These are phyloP conservation scores for Adrianichthys oophorus DNA, from an alignment of 2,797 vertebrate species.

Conservation along the genomic window DNA sequence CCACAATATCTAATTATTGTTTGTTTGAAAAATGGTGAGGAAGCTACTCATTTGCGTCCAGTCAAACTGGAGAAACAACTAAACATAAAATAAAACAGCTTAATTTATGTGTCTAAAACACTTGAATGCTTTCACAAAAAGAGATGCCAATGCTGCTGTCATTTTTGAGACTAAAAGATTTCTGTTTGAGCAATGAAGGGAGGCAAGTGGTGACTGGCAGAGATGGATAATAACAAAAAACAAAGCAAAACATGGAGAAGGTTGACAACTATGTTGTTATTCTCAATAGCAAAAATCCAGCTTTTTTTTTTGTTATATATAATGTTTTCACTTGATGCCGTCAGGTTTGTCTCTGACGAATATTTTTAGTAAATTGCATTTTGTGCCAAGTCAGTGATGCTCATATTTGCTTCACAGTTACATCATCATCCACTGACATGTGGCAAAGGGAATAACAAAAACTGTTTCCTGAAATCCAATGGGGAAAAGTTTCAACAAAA, in stretches of 20 bases:
- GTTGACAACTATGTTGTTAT: slow-evolving; percentile 4
- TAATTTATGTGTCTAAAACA: slow-evolving; percentile 56
- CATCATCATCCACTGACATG: too few relatives aligned
- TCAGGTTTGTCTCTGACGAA: not conserved
- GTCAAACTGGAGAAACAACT: slow-evolving; percentile 20
- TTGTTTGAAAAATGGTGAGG: slow-evolving; percentile 66
- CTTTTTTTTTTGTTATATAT: too few relatives aligned
- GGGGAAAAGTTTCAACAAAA: slow-evolving; percentile 5
- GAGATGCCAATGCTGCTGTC: slow-evolving; percentile 41
- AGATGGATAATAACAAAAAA: not conserved
- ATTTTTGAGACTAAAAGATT: slow-evolving; percentile 1
- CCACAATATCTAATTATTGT: slow-evolving; percentile 70
- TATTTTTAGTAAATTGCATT: too few relatives aligned
- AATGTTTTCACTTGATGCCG: not conserved
- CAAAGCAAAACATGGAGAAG: slow-evolving; percentile 3
- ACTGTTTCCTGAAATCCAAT: slow-evolving; percentile 12
- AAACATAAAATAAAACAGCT: slow-evolving; percentile 18
- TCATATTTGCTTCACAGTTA: too few relatives aligned
- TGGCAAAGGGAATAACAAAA: not conserved
- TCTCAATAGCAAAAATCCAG: not conserved
- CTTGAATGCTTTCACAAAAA: slow-evolving; percentile 36
- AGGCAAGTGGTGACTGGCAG: slow-evolving; percentile 4
- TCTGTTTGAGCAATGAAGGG: slow-evolving; percentile 20
- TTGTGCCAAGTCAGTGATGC: too few relatives aligned
- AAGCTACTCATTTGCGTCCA: slow-evolving; percentile 56